Evolutionary conservation across 2,888 invertebrate genomes (phyloP), one percentile per base, ranked within the genome.

Genomic region (Lasioglossum figueresi): DNA sequence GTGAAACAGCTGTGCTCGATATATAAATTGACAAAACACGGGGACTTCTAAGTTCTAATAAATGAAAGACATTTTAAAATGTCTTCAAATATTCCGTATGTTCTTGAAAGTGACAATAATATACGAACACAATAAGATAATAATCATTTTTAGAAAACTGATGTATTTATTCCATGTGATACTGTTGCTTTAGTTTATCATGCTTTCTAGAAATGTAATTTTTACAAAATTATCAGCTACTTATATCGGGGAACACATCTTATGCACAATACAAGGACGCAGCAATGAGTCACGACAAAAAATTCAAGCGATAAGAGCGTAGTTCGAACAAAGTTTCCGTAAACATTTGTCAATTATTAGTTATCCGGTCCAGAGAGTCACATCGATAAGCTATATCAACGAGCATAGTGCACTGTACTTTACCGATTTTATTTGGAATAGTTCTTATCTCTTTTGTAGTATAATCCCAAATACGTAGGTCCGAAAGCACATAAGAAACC

Each of bases 291-390:
- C 90, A 89, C 43, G 75, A 48, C 19, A 83, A 76, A 87, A 89
- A 88, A 82, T 83, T 71, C 59, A 76, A 85, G 81, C 73, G 89
- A 90, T 88, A 88, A 89, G 81, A 84, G 43, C 76, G 14, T 16
- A 27, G 45, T 59, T 56, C 56, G 79, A 78, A 4, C 85, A 63
- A 82, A 85, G 89, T 88, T 89, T 82, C 66, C 66, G 63, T 78
- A 89, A 89, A 89, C 73, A 87, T 87, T 83, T 76, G 82, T 77
- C 70, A 40, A 66, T 89, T 89, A 85, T 80, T 85, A 87, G 80
- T 89, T 81, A 66, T 16, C 52, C 52, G 10, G 78, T 0, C 34
- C 16, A 2, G n/a, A n/a, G n/a, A n/a, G 14, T 43, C 68, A 31
- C 68, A 16, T 31, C 56, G 84, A 84, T 84, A 84, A 83, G 75